Percentiles rank a stretch among this genome's conserved stretches.
Conservation (phyloP, 2,888 invertebrate genomes). For the Pardosa pseudoannulata region DNA sequence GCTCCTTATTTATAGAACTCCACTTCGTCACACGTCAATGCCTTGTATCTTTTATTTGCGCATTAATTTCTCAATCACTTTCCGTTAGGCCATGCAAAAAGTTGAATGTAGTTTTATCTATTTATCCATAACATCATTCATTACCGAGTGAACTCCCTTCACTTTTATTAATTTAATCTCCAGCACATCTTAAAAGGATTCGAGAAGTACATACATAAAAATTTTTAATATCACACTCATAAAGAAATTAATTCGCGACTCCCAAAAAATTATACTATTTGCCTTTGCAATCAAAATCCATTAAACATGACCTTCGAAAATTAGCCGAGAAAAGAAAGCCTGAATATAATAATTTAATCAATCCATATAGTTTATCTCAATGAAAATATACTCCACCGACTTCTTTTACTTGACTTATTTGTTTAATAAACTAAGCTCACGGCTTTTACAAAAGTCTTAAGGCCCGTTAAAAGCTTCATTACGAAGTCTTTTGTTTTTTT, state of each 20-base stretch:
- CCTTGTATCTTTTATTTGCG: too few species aligned
- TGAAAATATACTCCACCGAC: slow-evolving; percentile 55
- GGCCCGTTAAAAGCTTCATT: slow-evolving; percentile 68
- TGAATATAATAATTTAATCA: slow-evolving; percentile 64
- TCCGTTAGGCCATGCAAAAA: neutral
- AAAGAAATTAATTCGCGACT: neutral
- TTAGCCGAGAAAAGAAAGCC: slow-evolving; percentile 45
- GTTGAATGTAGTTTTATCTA: neutral
- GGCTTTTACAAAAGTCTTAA: slow-evolving; percentile 69
- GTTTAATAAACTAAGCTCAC: slow-evolving; percentile 53
- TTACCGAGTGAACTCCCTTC: neutral
- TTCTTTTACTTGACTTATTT: slow-evolving; percentile 58
- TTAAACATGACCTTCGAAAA: slow-evolving; percentile 46
- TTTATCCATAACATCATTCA: neutral
- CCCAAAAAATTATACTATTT: slow-evolving; percentile 31
- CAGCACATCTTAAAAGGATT: neutral
- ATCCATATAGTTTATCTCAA: slow-evolving; percentile 57
- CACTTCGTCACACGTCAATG: too few species aligned
- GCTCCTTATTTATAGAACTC: too few species aligned
- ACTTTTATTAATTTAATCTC: slow-evolving; percentile 4
- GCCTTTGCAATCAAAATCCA: slow-evolving; percentile 41
- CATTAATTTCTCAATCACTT: too few species aligned
- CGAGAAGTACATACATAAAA: neutral
- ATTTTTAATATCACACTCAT: neutral
- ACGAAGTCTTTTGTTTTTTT: slow-evolving; percentile 47